Conservation (phyloP, 1,140 invertebrate genomes). For the Calycopis cecrops region DNA sequence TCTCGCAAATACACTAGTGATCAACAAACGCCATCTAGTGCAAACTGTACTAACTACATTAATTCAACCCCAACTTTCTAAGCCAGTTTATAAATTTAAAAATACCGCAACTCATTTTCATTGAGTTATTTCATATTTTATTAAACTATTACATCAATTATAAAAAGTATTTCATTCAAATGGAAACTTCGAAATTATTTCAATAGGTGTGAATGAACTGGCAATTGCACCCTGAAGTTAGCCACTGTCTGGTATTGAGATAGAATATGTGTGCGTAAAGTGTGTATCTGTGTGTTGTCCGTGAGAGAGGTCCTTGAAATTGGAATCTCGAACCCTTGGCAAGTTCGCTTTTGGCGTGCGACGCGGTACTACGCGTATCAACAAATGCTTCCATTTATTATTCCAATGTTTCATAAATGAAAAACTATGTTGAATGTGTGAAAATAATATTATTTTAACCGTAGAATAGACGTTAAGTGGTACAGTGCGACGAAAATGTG, state of each 20-base stretch:
- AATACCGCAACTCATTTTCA: not conserved
- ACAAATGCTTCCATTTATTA: not conserved
- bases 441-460: constrained; percentile 16
- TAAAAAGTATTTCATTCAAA: not conserved
- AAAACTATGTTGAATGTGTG: constrained; percentile 35
- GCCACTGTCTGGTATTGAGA: constrained; percentile 48
- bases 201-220: constrained; percentile 57
- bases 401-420: constrained; percentile 33
- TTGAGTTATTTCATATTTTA: not conserved
- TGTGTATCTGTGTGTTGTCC: constrained; percentile 43
- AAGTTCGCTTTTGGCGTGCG: constrained; percentile 22
- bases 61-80: not conserved
- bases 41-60: not conserved
- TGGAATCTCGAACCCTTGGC: constrained; percentile 29
- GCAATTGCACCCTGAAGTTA: constrained; percentile 64
- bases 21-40: not conserved
- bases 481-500: constrained; percentile 49
- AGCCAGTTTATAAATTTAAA: not conserved
- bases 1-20: too few relatives aligned
- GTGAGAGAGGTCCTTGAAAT: constrained; percentile 48
- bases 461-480: constrained; percentile 34
- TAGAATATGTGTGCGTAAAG: constrained; percentile 33
- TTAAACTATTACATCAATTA: not conserved
- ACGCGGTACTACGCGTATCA: not conserved
- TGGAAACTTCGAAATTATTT: not conserved